A percentile compares a stretch with the other conserved stretches of the same genome.
These are phyloP conservation scores for Plectrocnemia conspersa DNA, from an alignment of 1,140 invertebrate genomes.

Conservation along the genomic window DNA sequence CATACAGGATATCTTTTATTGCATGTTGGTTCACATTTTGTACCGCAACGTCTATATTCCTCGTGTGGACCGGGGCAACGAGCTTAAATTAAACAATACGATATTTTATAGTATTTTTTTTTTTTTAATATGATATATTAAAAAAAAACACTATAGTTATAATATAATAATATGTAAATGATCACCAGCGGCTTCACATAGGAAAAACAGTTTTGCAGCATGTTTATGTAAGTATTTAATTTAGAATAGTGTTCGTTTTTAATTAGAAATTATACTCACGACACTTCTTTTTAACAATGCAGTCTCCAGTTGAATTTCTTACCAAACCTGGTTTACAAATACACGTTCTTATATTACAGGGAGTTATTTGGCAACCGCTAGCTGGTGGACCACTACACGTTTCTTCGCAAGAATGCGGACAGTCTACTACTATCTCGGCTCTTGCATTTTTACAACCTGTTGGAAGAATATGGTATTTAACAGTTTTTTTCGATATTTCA, in stretches of 20 bases:
- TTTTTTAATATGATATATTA: not conserved
- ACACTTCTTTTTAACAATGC: not conserved
- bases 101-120: not conserved
- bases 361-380: not conserved
- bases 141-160: not conserved
- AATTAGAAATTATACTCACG: not conserved
- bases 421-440: constrained; percentile 4
- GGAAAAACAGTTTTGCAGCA: not conserved
- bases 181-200: not conserved
- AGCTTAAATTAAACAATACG: constrained; percentile 9
- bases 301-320: not conserved
- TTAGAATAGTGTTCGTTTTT: too few species aligned
- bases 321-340: not conserved
- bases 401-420: not conserved
- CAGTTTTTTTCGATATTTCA: too few species aligned
- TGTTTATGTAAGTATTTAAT: not conserved
- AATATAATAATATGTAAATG: not conserved
- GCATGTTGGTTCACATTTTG: not conserved
- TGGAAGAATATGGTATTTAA: too few species aligned
- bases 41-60: constrained; percentile 13
- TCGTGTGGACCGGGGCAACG: constrained; percentile 11
- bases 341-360: constrained; percentile 2
- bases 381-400: not conserved
- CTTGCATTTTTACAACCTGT: not conserved
- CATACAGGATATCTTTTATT: not conserved